Conservation (phyloP, 92 coral and sea anemone genomes). For the Zoanthus solanderi region DNA sequence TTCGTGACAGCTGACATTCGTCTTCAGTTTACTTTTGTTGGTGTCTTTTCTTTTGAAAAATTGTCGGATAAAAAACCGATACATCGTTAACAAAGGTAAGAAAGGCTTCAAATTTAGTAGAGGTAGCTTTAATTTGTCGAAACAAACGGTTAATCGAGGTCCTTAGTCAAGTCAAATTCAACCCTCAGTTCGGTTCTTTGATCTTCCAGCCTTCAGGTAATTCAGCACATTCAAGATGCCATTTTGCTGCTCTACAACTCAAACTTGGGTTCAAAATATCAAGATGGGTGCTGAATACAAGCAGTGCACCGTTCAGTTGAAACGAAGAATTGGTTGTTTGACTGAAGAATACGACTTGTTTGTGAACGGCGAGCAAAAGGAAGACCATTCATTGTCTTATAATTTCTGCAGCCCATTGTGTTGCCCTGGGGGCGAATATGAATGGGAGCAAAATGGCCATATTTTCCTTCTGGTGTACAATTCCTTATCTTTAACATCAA, state of each 20-base stretch:
- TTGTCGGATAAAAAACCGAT: too few relatives aligned
- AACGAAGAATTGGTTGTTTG: conserved; percentile 71
- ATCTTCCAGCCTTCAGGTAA: background rate
- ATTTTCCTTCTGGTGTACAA: conserved; percentile 80
- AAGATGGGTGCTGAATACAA: conserved; percentile 77
- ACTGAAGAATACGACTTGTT: conserved; percentile 80
- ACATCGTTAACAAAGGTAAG: too few relatives aligned
- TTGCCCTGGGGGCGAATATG: conserved; percentile 80
- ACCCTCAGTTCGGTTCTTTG: too few relatives aligned
- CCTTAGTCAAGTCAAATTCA: too few relatives aligned
- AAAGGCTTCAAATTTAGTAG: too few relatives aligned
- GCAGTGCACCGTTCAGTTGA: conserved; percentile 79
- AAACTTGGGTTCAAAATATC: conserved; percentile 88
- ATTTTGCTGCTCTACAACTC: conserved; percentile 71
- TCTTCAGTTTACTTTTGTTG: too few relatives aligned
- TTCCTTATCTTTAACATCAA: conserved; percentile 72
- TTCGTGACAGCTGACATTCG: too few relatives aligned
- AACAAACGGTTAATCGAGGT: too few relatives aligned
- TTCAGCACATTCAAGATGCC: conserved; percentile 67
- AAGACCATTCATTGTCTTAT: conserved; percentile 71
- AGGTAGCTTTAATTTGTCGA: too few relatives aligned
- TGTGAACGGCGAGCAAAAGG: conserved; percentile 76
- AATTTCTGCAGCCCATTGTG: conserved; percentile 96
- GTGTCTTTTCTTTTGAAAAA: too few relatives aligned
- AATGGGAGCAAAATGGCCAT: conserved; percentile 92